Percentiles rank a stretch among this genome's conserved stretches.
phyloP scores from a whole-genome alignment of 2,113 vertebrate species.

The Notarius quadriscutis region DNA sequence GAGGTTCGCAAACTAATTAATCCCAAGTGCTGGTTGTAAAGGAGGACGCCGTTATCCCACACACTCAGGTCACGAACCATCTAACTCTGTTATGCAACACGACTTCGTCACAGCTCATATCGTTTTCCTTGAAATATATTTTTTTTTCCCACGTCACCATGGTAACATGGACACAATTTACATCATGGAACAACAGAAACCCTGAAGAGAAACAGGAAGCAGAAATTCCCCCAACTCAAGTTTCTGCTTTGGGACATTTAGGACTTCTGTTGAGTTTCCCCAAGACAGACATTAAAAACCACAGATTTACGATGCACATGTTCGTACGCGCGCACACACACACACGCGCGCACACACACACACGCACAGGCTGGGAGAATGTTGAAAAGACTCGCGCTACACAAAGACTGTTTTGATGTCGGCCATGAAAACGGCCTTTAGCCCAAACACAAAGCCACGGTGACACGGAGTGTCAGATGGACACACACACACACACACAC shows the following conservation, averaged over 20 bases:
- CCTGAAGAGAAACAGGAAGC: conserved; percentile 15
- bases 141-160: no score
- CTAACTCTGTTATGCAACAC: not conserved
- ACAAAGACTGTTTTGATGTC: conserved; percentile 55
- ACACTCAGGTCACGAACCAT: not conserved
- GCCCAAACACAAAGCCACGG: conserved; percentile 34
- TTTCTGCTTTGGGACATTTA: not conserved
- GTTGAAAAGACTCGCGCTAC: conserved; percentile 23
- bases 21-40: not conserved
- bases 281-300: not conserved
- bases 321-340: not conserved
- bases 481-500: conserved; percentile 26
- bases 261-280: not conserved
- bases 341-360: conserved; percentile 10
- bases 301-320: not conserved
- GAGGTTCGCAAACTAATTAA: not conserved
- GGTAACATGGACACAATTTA: not conserved
- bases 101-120: not conserved
- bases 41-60: no score
- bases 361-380: conserved; percentile 2
- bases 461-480: conserved; percentile 11
- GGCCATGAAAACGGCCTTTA: conserved; percentile 48
- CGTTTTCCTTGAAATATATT: not conserved
- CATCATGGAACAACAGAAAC: not conserved
- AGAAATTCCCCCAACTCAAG: not conserved